Conservation (phyloP, 2,797 vertebrate species). For the Amazona ochrocephala region DNA sequence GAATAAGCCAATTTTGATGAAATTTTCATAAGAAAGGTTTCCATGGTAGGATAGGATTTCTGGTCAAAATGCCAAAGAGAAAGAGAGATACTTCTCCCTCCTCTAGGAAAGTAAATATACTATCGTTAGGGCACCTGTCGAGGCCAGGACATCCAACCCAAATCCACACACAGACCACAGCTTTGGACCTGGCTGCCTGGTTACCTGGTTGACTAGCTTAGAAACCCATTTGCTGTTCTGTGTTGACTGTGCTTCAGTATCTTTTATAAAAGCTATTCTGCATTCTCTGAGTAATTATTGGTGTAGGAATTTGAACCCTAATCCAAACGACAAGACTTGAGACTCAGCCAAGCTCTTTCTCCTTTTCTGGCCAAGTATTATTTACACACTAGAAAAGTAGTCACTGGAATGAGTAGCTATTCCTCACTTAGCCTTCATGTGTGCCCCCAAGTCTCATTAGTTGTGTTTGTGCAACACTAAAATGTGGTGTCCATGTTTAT, state of each 20-base stretch:
- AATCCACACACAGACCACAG: not conserved
- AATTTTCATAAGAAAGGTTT: slow-evolving; percentile 39
- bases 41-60: slow-evolving; percentile 24
- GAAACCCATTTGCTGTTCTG: not conserved
- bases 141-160: not conserved
- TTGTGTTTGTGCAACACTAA: not conserved
- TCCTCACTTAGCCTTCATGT: not conserved
- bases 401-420: not conserved
- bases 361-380: slow-evolving; percentile 42
- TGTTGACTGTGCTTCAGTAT: not conserved
- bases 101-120: not conserved
- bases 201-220: not conserved
- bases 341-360: slow-evolving; percentile 16
- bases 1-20: slow-evolving; percentile 22
- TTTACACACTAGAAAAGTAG: slow-evolving; percentile 30
- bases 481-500: not conserved
- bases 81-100: not conserved
- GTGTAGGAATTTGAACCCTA: slow-evolving; percentile 9
- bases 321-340: slow-evolving; percentile 5
- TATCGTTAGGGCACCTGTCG: not conserved
- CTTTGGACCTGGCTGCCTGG: not conserved
- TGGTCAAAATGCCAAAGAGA: not conserved
- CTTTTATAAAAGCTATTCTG: not conserved
- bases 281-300: not conserved
- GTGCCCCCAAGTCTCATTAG: not conserved